Evolutionary conservation across 2,888 invertebrate species (phyloP).

Genomic region (Adelphocoris suturalis): DNA sequence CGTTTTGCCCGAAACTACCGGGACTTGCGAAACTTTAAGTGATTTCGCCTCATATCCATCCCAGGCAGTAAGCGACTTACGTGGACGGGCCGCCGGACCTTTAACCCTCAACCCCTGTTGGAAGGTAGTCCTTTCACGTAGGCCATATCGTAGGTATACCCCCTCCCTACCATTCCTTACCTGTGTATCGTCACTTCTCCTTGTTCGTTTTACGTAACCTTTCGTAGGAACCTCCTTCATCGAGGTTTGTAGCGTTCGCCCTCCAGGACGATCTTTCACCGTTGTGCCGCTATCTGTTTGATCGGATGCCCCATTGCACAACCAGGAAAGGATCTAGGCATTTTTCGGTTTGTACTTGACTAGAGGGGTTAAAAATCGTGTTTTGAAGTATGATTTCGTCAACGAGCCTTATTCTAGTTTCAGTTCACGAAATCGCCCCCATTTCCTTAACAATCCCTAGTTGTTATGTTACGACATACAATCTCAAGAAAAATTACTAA

Average conservation of each 20-base stretch:
- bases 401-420: too few relatives aligned
- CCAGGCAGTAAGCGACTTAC: constrained; percentile 24
- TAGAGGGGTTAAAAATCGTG: too few relatives aligned
- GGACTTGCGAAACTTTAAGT: constrained; percentile 37
- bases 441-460: too few relatives aligned
- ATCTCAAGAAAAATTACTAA: too few relatives aligned
- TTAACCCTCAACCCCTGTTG: constrained; percentile 28
- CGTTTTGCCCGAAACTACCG: constrained; percentile 36
- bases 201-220: constrained; percentile 39
- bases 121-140: constrained; percentile 33
- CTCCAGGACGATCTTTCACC: not conserved
- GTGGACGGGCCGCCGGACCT: constrained; percentile 34
- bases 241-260: constrained; percentile 18
- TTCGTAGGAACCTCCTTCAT: constrained; percentile 14
- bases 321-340: not conserved
- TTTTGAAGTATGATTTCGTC: too few relatives aligned
- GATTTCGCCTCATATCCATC: constrained; percentile 32
- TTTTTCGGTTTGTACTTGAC: not conserved
- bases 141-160: not conserved
- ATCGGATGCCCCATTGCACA: constrained; percentile 13
- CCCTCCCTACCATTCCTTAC: not conserved
- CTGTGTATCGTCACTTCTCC: constrained; percentile 28
- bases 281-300: constrained; percentile 13
- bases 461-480: too few relatives aligned
- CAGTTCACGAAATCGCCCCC: too few relatives aligned